These are phyloP conservation scores for Trogon surrucura DNA, from an alignment of 2,113 vertebrate genomes.

Conservation along the genomic window DNA sequence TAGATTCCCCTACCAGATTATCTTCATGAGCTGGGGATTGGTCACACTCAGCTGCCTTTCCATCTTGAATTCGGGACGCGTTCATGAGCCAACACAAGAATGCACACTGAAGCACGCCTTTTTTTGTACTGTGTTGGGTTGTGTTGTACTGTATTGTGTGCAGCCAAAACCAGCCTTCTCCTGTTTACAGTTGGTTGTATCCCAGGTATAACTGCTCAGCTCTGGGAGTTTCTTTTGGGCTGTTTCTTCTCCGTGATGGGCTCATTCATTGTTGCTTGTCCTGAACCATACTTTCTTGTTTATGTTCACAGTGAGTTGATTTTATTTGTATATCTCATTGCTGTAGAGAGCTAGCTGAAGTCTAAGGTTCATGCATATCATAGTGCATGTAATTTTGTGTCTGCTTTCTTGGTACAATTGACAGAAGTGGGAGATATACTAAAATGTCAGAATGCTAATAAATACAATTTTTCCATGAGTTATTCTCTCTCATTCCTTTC, in stretches of 20 bases:
- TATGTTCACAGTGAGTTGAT: neutral
- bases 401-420: conserved; percentile 14
- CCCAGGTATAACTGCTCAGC: neutral
- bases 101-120: neutral
- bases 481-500: neutral
- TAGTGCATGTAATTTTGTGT: neutral
- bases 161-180: neutral
- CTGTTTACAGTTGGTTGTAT: neutral
- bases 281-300: neutral
- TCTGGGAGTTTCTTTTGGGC: neutral
- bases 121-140: neutral
- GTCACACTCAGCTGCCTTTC: neutral
- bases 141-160: neutral
- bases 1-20: neutral
- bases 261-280: neutral
- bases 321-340: neutral
- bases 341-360: neutral
- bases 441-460: conserved; percentile 36
- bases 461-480: neutral
- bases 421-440: neutral
- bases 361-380: neutral
- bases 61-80: accelerated
- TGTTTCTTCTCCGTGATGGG: neutral
- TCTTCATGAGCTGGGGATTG: neutral
- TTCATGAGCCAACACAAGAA: neutral